Evolutionary conservation across 2,113 vertebrate species (phyloP).

Genomic region (human (Homo sapiens)): GRCh38 chr9:107240001-107240500

Average conservation of each 20-base stretch:
- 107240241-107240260: background rate
- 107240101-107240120: constrained; percentile 15
- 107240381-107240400: background rate
- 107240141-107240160: constrained; percentile 2
- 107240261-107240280: background rate
- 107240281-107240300: background rate
- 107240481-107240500: background rate
- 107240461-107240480: rapidly evolving
- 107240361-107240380: background rate
- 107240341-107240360: background rate
- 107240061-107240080: background rate
- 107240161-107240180: background rate
- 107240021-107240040: constrained; percentile 20
- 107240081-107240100: background rate
- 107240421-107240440: background rate
- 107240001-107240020: constrained; percentile 15
- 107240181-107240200: background rate
- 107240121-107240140: constrained; percentile 16
- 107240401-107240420: background rate
- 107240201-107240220: background rate
- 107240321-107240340: background rate
- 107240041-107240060: background rate
- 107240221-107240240: background rate
- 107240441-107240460: background rate
- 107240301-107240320: background rate